Percentiles rank a stretch among this genome's conserved stretches.
Evolutionary conservation across 2,888 invertebrate species (phyloP).

Genomic region (Xylophagus ater): DNA sequence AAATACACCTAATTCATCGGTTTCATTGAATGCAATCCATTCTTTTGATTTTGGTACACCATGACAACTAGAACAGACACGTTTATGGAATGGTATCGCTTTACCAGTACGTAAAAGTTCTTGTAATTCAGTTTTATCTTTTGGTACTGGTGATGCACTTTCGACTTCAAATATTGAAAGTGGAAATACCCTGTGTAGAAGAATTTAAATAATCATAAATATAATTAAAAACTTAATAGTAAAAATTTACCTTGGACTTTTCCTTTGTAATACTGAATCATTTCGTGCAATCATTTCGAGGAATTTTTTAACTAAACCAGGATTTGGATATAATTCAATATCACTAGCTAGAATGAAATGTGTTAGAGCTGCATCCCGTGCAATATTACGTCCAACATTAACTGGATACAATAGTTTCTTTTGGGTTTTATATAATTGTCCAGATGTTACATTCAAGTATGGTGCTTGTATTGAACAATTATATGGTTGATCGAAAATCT

Average conservation of each 20-base stretch:
- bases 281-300: slow-evolving; percentile 73
- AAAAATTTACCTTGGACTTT: slow-evolving; percentile 41
- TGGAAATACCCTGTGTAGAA: slow-evolving; percentile 59
- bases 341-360: slow-evolving; percentile 77
- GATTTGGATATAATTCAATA: slow-evolving; percentile 83
- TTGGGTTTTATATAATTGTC: slow-evolving; percentile 63
- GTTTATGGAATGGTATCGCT: slow-evolving; percentile 86
- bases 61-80: slow-evolving; percentile 79
- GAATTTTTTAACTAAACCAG: slow-evolving; percentile 66
- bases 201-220: neutral
- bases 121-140: slow-evolving; percentile 59
- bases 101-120: slow-evolving; percentile 63
- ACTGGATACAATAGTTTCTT: slow-evolving; percentile 80
- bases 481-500: slow-evolving; percentile 49
- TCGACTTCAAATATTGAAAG: slow-evolving; percentile 83
- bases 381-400: slow-evolving; percentile 83
- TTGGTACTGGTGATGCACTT: slow-evolving; percentile 50
- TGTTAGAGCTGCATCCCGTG: slow-evolving; percentile 69
- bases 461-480: slow-evolving; percentile 64
- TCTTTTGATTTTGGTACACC: slow-evolving; percentile 75
- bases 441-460: slow-evolving; percentile 51
- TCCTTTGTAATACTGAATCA: slow-evolving; percentile 49
- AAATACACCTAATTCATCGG: slow-evolving; percentile 60
- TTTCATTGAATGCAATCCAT: slow-evolving; percentile 67
- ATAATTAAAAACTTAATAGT: neutral